Conservation (phyloP, 2,113 vertebrate genomes). For the Nematolebias whitei region DNA sequence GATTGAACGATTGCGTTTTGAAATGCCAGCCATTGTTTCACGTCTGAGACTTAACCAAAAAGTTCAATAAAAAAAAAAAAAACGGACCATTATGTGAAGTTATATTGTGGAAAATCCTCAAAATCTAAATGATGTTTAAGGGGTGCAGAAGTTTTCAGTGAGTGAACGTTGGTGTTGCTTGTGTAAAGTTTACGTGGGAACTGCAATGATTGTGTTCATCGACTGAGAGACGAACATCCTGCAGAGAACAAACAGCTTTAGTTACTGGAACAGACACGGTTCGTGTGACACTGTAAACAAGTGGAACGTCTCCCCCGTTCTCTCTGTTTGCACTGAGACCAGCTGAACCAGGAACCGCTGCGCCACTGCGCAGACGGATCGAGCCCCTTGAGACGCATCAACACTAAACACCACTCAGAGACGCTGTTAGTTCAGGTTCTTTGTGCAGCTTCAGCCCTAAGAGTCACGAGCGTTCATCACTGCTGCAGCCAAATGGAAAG, state of each 20-base stretch:
- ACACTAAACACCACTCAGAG: too few relatives aligned
- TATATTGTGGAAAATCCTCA: too few relatives aligned
- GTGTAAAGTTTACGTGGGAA: background rate
- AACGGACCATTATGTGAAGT: too few relatives aligned
- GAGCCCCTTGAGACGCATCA: background rate
- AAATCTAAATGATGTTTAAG: background rate
- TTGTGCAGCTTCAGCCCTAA: too few relatives aligned
- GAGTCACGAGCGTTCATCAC: too few relatives aligned
- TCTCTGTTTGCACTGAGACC: slow-evolving; percentile 56
- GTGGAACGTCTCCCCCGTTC: slow-evolving; percentile 12
- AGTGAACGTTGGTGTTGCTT: background rate
- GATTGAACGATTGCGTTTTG: too few relatives aligned
- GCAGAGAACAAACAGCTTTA: slow-evolving; percentile 2
- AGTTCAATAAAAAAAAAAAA: too few relatives aligned
- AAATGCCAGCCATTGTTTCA: too few relatives aligned
- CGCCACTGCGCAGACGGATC: background rate
- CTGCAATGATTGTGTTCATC: background rate
- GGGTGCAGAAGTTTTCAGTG: too few relatives aligned
- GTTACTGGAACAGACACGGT: slow-evolving; percentile 20
- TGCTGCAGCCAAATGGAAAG: too few relatives aligned
- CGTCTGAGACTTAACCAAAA: too few relatives aligned
- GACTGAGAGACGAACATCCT: slow-evolving; percentile 3
- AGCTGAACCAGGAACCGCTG: slow-evolving; percentile 31
- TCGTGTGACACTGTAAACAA: slow-evolving; percentile 27
- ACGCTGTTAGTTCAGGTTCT: too few relatives aligned